Conservation (phyloP, 1,140 invertebrate species). For the Coptotermes formosanus region DNA sequence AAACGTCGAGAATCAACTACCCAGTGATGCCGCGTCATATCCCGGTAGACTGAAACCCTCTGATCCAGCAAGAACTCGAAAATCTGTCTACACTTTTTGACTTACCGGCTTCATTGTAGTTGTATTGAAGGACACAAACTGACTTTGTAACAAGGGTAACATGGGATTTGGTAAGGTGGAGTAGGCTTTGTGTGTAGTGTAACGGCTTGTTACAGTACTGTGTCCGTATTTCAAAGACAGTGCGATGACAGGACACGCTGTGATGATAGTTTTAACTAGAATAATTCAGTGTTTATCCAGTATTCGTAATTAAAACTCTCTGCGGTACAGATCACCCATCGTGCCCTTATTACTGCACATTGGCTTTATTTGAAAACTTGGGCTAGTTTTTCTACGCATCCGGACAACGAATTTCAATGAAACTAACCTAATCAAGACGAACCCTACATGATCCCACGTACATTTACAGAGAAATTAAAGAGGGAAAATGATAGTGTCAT, state of each 20-base stretch:
- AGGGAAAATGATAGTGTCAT: conserved; percentile 8
- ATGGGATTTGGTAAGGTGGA: too few species aligned
- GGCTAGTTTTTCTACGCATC: neutral
- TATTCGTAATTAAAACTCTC: neutral
- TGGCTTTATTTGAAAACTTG: neutral
- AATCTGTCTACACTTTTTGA: too few species aligned
- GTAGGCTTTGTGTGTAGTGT: too few species aligned
- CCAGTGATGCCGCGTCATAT: too few species aligned
- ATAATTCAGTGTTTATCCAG: neutral
- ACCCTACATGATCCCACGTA: neutral
- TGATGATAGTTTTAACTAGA: neutral
- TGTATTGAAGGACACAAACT: too few species aligned
- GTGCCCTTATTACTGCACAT: neutral
- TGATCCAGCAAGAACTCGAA: too few species aligned
- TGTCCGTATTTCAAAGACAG: neutral
- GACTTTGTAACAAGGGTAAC: too few species aligned
- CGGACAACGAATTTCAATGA: neutral
- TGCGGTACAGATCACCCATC: neutral
- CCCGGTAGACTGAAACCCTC: too few species aligned
- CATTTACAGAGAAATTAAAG: neutral
- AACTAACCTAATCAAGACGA: neutral
- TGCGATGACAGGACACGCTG: neutral
- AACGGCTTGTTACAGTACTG: too few species aligned
- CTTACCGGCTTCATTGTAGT: too few species aligned
- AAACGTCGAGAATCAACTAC: too few species aligned